A percentile compares a stretch with the other conserved stretches of the same genome.
phyloP scores from a whole-genome alignment of 2,888 invertebrate genomes.

The Cryptophagus acutangulus region DNA sequence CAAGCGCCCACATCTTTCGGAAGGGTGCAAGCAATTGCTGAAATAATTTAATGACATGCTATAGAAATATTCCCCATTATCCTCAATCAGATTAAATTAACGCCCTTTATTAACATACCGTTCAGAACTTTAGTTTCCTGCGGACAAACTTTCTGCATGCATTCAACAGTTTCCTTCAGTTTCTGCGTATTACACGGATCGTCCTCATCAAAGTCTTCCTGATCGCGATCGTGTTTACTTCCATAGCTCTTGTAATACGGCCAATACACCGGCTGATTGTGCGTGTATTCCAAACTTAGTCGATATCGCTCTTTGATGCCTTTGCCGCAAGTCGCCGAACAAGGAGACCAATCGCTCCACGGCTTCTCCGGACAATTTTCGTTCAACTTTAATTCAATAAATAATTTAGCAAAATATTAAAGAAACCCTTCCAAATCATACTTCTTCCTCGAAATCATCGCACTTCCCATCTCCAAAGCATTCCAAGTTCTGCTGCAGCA shows the following conservation, averaged over 20 bases:
- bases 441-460: slow-evolving; percentile 37
- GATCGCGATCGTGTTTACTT: slow-evolving; percentile 34
- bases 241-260: slow-evolving; percentile 24
- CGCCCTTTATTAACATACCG: slow-evolving; percentile 18
- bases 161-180: slow-evolving; percentile 52
- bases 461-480: slow-evolving; percentile 46
- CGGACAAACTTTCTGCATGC: slow-evolving; percentile 36
- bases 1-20: slow-evolving; percentile 71
- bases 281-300: slow-evolving; percentile 33
- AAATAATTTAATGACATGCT: not conserved
- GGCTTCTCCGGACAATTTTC: slow-evolving; percentile 57
- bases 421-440: too few species aligned
- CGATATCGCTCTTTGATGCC: slow-evolving; percentile 63
- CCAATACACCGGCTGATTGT: slow-evolving; percentile 28
- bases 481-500: slow-evolving; percentile 49
- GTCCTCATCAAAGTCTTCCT: slow-evolving; percentile 43
- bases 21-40: slow-evolving; percentile 57
- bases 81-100: not conserved
- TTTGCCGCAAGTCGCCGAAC: slow-evolving; percentile 73
- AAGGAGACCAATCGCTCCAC: slow-evolving; percentile 81
- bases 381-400: slow-evolving; percentile 12
- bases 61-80: not conserved
- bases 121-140: slow-evolving; percentile 23
- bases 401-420: not conserved
- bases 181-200: slow-evolving; percentile 48